A percentile compares a stretch with the other conserved stretches of the same genome.
phyloP scores from a whole-genome alignment of 1,140 invertebrate genomes.

The Globodera rostochiensis region DNA sequence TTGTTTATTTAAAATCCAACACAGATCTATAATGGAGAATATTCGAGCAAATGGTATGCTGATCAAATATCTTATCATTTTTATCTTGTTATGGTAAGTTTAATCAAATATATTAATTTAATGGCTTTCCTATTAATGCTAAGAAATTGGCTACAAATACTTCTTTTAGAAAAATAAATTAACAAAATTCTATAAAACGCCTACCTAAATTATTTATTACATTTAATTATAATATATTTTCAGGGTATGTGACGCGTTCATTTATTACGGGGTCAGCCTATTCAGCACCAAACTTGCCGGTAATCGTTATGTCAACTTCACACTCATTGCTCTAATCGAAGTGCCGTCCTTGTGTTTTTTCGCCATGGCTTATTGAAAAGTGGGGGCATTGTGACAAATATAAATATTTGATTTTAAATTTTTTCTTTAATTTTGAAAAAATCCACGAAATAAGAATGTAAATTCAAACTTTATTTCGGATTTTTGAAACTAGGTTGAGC shows the following conservation, averaged over 20 bases:
- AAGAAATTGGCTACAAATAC: no score
- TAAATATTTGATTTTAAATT: not conserved
- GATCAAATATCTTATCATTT: slow-evolving; percentile 34
- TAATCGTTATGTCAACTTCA: slow-evolving; percentile 65
- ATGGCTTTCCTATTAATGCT: no score
- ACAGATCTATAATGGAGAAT: slow-evolving; percentile 21
- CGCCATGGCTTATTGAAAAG: slow-evolving; percentile 50
- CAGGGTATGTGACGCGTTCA: slow-evolving; percentile 58
- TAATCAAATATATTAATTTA: no score
- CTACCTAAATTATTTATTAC: slow-evolving; percentile 10
- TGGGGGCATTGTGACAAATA: not conserved
- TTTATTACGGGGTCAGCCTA: slow-evolving; percentile 67
- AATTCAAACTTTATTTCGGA: not conserved
- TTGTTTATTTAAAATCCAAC: not conserved
- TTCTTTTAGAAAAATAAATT: no score
- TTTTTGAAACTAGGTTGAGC: slow-evolving; percentile 16
- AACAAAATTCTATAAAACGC: not conserved
- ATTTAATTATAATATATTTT: slow-evolving; percentile 21
- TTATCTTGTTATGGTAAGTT: slow-evolving; percentile 37
- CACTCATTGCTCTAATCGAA: slow-evolving; percentile 64
- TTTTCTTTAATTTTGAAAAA: not conserved
- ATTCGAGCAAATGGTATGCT: slow-evolving; percentile 16
- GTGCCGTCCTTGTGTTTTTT: slow-evolving; percentile 60
- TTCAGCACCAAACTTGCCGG: slow-evolving; percentile 63
- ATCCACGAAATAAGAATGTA: not conserved